Base-by-base conservation (phyloP, 2,888 invertebrate genomes). In the Eilema depressum region DNA sequence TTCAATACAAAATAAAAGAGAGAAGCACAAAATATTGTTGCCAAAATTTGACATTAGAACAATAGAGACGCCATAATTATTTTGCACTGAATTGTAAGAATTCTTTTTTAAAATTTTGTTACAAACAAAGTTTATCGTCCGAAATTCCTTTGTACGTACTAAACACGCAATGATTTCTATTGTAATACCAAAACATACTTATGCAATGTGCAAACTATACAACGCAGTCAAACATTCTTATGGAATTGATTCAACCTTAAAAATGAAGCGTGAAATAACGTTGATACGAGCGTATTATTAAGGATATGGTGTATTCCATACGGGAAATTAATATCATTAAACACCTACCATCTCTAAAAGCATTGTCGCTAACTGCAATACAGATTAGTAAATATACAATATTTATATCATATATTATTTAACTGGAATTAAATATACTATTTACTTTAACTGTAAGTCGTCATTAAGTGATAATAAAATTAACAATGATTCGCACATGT, bases 291-390 rank as follows among this genome's bases (percentile, higher is more conserved):
- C 63, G 57, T 68, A 75, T n/a, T 61, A 61, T 61, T 74, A 63
- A 68, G 66, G 62, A 63, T 67, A 73, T 71, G 66, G 68, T 76
- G 72, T 79, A 78, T 78, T 78, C 71, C 71, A 80, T 80, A 79
- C 77, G 78, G 65, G 69, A 75, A 77, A 75, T 72, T 74, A 75
- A 77, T 66, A 66, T 78, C 64, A 77, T 73, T 75, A 77, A 79
- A 81, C 75, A 77, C 68, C 77, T 77, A 82, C 72, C 70, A 77
- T 81, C 75, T 80, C 78, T 81, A 83, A 69, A 80, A 79, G 80
- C 75, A 66, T 71, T 81, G 75, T 76, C 61, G 37, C 68, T 71
- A 75, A 76, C 70, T 74, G 70, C 80, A 78, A 82, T 73, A 74
- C 72, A 82, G 75, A 69, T 66, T 73, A 65, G 41, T 41, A 37